Conservation (phyloP, 2,797 vertebrate genomes). For the Pseudomugil gertrudae region DNA sequence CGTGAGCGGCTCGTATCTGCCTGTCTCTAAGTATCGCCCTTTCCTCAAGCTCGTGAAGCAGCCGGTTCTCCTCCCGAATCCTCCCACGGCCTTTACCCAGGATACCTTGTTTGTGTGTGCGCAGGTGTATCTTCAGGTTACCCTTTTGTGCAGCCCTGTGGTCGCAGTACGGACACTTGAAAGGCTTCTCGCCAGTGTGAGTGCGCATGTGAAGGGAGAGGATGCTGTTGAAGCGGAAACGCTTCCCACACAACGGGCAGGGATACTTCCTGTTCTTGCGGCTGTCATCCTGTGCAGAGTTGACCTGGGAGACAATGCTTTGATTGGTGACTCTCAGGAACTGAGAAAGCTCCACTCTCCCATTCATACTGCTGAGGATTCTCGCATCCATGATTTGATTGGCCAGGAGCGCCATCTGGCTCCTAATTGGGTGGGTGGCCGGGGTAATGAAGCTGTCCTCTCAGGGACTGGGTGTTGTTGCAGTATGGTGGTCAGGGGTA, state of each 20-base stretch:
- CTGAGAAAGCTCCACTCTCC: slow-evolving; percentile 94
- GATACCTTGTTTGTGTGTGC: slow-evolving; percentile 97
- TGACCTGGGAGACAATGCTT: slow-evolving; percentile 93
- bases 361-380: slow-evolving; percentile 88
- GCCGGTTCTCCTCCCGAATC: slow-evolving; percentile 93
- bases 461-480: slow-evolving; percentile 86
- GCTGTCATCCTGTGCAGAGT: slow-evolving; percentile 91
- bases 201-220: slow-evolving; percentile 99
- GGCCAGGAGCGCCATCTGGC: slow-evolving; percentile 96
- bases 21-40: slow-evolving; percentile 94
- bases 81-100: slow-evolving; percentile 95
- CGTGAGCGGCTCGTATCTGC: slow-evolving; percentile 88
- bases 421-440: slow-evolving; percentile 90
- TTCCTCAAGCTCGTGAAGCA: slow-evolving; percentile 97
- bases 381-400: slow-evolving; percentile 93
- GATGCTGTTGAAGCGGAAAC: slow-evolving; percentile 99
- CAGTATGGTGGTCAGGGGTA: slow-evolving; percentile 87
- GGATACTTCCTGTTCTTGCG: slow-evolving; percentile 98
- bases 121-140: slow-evolving; percentile 98
- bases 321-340: slow-evolving; percentile 95
- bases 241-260: slow-evolving; percentile 95
- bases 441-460: slow-evolving; percentile 86
- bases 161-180: slow-evolving; percentile 99
- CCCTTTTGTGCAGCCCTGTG: slow-evolving; percentile 98
- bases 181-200: slow-evolving; percentile 98